phyloP scores from a whole-genome alignment of 2,797 vertebrate genomes.

The Oophaga sylvatica region DNA sequence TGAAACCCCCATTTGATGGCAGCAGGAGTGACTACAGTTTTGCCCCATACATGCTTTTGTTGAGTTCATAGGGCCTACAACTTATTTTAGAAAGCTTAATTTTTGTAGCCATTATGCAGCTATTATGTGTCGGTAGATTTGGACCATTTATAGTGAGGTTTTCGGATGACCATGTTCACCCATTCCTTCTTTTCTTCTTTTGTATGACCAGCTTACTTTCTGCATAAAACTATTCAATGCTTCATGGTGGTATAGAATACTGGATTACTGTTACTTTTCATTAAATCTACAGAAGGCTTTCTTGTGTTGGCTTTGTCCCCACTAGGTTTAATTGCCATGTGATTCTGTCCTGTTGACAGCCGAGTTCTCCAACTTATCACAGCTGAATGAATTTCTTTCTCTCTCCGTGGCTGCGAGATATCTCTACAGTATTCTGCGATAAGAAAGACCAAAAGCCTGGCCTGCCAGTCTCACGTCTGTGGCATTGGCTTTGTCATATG shows the following conservation, averaged over 20 bases:
- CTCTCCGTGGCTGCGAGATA: neutral
- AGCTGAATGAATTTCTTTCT: conserved; percentile 9
- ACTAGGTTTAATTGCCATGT: conserved; percentile 7
- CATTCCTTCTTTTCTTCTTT: neutral
- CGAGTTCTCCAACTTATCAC: conserved; percentile 31
- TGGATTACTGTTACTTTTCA: neutral
- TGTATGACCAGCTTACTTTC: neutral
- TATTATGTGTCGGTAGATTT: neutral
- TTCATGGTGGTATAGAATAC: neutral
- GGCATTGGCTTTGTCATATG: conserved; percentile 1
- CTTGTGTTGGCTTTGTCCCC: neutral
- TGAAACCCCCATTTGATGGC: neutral
- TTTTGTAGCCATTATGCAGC: neutral
- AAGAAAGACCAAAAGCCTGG: conserved; percentile 22
- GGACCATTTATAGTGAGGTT: no score
- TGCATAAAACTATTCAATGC: neutral
- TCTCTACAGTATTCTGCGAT: neutral
- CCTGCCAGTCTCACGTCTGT: conserved; percentile 19
- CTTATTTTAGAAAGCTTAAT: neutral
- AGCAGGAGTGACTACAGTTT: neutral
- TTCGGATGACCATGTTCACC: neutral
- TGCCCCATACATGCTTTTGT: neutral
- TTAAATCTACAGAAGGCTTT: neutral
- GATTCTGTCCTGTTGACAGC: conserved; percentile 25
- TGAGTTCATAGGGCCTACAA: neutral